These are phyloP conservation scores for Mirza zaza DNA, from an alignment of 2,113 vertebrate genomes.

Conservation along the genomic window DNA sequence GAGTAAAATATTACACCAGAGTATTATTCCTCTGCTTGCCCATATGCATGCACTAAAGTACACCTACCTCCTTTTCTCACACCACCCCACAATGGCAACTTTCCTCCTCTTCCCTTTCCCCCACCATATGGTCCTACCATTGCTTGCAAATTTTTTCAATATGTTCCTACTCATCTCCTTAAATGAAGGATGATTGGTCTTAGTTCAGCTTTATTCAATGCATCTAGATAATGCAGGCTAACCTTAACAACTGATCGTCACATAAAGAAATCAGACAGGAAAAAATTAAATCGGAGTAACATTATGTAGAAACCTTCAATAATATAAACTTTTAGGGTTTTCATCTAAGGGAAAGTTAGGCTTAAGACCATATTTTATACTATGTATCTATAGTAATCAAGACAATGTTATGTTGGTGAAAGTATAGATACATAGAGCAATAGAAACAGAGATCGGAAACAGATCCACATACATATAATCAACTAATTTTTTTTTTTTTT, in stretches of 20 bases:
- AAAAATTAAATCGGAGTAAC: neutral
- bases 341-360: neutral
- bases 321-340: neutral
- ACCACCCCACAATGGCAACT: neutral
- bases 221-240: neutral
- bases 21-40: neutral
- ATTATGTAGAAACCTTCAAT: neutral
- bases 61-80: slow-evolving; percentile 43
- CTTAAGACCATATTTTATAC: neutral
- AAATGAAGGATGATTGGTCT: slow-evolving; percentile 8
- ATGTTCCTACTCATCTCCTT: slow-evolving; percentile 54
- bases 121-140: slow-evolving; percentile 38
- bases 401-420: neutral
- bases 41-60: slow-evolving; percentile 17
- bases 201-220: neutral
- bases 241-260: neutral
- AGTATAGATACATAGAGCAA: neutral
- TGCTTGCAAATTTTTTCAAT: slow-evolving; percentile 61
- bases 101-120: neutral
- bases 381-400: neutral
- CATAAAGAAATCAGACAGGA: neutral
- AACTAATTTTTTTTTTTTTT: neutral
- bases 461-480: neutral
- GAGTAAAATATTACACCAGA: neutral
- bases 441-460: neutral